Percentiles rank a stretch among this genome's conserved stretches.
Conservation (phyloP, 2,888 invertebrate species). For the Lasioglossum lativentre region DNA sequence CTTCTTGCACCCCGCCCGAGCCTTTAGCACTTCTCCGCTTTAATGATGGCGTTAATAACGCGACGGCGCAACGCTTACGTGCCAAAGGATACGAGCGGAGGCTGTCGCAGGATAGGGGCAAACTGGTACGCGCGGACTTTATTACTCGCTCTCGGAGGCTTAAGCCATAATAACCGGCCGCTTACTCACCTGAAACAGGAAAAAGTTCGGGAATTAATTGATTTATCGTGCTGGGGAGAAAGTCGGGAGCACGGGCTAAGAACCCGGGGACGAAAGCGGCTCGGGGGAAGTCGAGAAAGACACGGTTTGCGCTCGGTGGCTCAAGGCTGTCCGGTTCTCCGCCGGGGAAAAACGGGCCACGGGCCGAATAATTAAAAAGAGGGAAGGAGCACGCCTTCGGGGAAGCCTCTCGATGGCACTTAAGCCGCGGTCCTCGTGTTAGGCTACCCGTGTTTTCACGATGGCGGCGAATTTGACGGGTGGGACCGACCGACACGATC, state of each 20-base stretch:
- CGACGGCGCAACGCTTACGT: slow-evolving; percentile 62
- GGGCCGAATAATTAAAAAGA: slow-evolving; percentile 48
- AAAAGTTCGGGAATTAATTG: slow-evolving; percentile 65
- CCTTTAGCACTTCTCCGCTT: slow-evolving; percentile 68
- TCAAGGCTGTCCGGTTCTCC: slow-evolving; percentile 26
- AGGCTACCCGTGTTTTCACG: not conserved
- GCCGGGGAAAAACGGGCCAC: slow-evolving; percentile 14
- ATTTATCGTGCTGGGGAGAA: slow-evolving; percentile 62
- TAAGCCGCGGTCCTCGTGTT: slow-evolving; percentile 23
- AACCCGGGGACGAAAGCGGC: too few relatives aligned
- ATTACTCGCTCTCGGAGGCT: slow-evolving; percentile 71
- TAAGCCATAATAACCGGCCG: slow-evolving; percentile 60
- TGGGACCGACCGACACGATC: not conserved
- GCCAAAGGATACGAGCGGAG: slow-evolving; percentile 44
- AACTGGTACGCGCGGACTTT: slow-evolving; percentile 65
- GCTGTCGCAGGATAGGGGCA: slow-evolving; percentile 21
- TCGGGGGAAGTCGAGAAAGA: not conserved
- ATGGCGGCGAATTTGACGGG: slow-evolving; percentile 23
- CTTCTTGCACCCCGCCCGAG: slow-evolving; percentile 17
- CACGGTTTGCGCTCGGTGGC: not conserved
- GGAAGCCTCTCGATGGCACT: slow-evolving; percentile 37
- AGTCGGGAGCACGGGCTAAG: not conserved
- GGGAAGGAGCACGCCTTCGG: slow-evolving; percentile 28
- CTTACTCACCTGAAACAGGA: slow-evolving; percentile 77
- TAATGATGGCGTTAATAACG: slow-evolving; percentile 76